A percentile compares a stretch with the other conserved stretches of the same genome.
phyloP scores from a whole-genome alignment of 2,888 invertebrate genomes.

The Megamerina dolium region DNA sequence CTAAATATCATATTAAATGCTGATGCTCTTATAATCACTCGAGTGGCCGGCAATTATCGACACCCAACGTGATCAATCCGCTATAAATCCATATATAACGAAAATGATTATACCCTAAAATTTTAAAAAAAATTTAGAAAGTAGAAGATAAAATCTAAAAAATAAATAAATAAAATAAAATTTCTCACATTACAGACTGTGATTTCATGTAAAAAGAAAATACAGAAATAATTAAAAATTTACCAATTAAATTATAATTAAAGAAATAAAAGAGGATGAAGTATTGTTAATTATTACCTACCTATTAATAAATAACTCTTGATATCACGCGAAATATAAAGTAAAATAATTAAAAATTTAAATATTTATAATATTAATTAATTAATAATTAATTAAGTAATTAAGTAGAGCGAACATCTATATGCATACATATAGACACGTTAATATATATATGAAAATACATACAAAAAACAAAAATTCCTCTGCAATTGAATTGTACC shows the following conservation, averaged over 20 bases:
- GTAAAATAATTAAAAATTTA: conserved; percentile 5
- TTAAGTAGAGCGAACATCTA: conserved; percentile 7
- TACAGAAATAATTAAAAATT: conserved; percentile 16
- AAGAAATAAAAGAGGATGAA: conserved; percentile 5
- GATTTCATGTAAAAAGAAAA: conserved; percentile 45
- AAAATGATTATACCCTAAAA: too few relatives aligned
- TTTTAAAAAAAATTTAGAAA: too few relatives aligned
- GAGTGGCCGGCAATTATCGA: too few relatives aligned
- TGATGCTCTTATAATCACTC: too few relatives aligned
- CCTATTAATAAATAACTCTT: conserved; percentile 4
- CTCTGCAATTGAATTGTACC: too few relatives aligned
- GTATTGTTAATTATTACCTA: too few relatives aligned
- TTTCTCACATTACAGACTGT: conserved; percentile 51
- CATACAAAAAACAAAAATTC: too few relatives aligned
- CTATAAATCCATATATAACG: too few relatives aligned
- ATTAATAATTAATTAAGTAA: conserved; percentile 1
- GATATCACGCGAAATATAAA: conserved; percentile 9
- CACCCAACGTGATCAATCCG: too few relatives aligned
- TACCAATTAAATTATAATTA: conserved; percentile 11
- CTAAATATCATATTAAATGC: too few relatives aligned
- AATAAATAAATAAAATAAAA: conserved; percentile 26
- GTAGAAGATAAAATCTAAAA: conserved; percentile 15
- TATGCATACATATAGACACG: conserved; percentile 9
- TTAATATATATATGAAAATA: too few relatives aligned
- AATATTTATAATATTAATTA: conserved; percentile 4